phyloP scores from a whole-genome alignment of 2,888 invertebrate species.

The Cheilosia pagana region DNA sequence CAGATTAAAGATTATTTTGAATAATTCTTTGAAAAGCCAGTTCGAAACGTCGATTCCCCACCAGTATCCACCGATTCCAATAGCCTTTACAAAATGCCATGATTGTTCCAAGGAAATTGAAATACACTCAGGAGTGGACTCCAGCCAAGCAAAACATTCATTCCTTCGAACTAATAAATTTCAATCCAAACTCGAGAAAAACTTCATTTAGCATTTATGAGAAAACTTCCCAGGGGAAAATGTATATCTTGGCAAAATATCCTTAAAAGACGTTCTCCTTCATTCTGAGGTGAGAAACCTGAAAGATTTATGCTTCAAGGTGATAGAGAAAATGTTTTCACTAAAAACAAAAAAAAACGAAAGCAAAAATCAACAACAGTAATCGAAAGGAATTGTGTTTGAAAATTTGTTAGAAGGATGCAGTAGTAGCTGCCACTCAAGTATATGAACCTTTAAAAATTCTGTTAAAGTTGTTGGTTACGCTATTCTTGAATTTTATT shows the following conservation, averaged over 20 bases:
- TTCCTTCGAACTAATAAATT: slow-evolving; percentile 51
- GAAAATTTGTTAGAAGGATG: slow-evolving; percentile 20
- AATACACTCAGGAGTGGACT: slow-evolving; percentile 19
- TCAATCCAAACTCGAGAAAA: slow-evolving; percentile 50
- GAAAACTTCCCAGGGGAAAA: slow-evolving; percentile 49
- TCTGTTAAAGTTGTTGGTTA: background rate
- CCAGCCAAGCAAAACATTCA: slow-evolving; percentile 27
- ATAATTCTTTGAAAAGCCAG: slow-evolving; percentile 2
- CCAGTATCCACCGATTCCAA: background rate
- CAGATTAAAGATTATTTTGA: slow-evolving; percentile 3
- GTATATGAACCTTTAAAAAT: no score
- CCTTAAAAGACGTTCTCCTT: background rate
- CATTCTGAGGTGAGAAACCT: slow-evolving; percentile 21
- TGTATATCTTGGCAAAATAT: slow-evolving; percentile 6
- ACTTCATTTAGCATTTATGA: slow-evolving; percentile 58
- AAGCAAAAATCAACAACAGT: slow-evolving; percentile 5
- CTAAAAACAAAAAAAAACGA: slow-evolving; percentile 13
- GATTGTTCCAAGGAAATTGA: slow-evolving; percentile 30
- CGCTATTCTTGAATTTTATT: no score
- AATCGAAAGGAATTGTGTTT: background rate
- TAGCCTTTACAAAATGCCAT: background rate
- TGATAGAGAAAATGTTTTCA: slow-evolving; percentile 31
- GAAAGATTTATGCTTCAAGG: slow-evolving; percentile 45
- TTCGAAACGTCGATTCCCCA: background rate
- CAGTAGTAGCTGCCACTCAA: slow-evolving; percentile 10